A percentile compares a stretch with the other conserved stretches of the same genome.
Evolutionary conservation across 2,113 vertebrate species (phyloP).

Genomic region (Poeciliopsis retropinna): DNA sequence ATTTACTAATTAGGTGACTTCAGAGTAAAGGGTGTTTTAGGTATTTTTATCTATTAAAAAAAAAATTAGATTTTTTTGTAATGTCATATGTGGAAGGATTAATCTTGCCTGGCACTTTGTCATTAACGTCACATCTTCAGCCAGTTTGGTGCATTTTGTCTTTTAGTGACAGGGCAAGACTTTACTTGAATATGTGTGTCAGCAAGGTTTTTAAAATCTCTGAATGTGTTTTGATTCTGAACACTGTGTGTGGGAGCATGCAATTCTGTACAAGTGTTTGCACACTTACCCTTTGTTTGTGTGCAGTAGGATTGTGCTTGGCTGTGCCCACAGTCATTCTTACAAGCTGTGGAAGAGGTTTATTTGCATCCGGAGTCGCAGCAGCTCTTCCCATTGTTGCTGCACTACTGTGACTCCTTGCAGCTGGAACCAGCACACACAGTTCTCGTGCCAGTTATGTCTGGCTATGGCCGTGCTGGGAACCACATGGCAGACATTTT

Average conservation of each 20-base stretch:
- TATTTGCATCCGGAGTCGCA: conserved; percentile 64
- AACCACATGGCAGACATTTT: conserved; percentile 49
- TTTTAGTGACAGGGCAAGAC: conserved; percentile 5
- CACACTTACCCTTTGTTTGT: conserved; percentile 57
- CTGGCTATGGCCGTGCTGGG: conserved; percentile 49
- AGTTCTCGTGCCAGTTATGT: conserved; percentile 42
- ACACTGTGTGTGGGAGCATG: conserved; percentile 8
- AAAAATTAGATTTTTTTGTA: too few relatives aligned
- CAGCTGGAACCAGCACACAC: conserved; percentile 35
- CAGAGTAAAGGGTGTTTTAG: too few relatives aligned
- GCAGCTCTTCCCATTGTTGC: conserved; percentile 56
- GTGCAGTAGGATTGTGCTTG: conserved; percentile 43
- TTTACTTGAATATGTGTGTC: conserved; percentile 36
- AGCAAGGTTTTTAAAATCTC: conserved; percentile 34
- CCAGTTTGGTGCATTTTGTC: conserved; percentile 18
- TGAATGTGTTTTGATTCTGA: conserved; percentile 14
- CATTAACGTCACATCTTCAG: too few relatives aligned
- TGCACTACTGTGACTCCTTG: conserved; percentile 46
- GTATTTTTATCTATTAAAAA: too few relatives aligned
- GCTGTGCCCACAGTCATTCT: conserved; percentile 56
- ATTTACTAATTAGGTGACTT: too few relatives aligned
- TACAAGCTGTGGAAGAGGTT: conserved; percentile 62
- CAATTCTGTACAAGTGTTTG: conserved; percentile 50
- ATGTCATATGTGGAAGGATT: too few relatives aligned
- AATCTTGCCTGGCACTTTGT: too few relatives aligned